Evolutionary conservation across 1,140 invertebrate genomes (phyloP), one percentile per base, ranked within the genome.

Genomic region (Heliothis virescens): DNA sequence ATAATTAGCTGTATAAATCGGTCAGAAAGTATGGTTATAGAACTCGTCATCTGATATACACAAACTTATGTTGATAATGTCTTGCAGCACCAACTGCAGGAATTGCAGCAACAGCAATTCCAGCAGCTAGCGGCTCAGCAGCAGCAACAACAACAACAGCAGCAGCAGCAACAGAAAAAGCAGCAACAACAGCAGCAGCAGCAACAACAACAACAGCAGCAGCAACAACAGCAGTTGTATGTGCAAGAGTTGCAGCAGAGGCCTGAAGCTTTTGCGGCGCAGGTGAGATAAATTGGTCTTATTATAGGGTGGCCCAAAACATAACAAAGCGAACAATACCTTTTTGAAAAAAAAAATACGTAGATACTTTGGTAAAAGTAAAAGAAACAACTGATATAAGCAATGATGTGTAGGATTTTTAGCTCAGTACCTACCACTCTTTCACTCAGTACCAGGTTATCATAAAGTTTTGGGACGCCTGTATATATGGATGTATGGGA

Each of bases 21-120:
- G 34, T 41, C 1, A 41, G 9, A 21, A 47, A 47, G 16, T 67
- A 48, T 67, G 2, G 63, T 47, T 65, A 18, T 65, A 41, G 10
- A 18, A 18, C 10, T 4, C 0, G n/a, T 63, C 13, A 18, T 21
- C 18, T 12, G 21, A 18, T 16, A 18, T 10, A 50, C 48, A 73
- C 29, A 15, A 73, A 73, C 26, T 73, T 48, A 74, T 16, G 34
- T 60, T 13, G 4, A 12, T 3, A 2, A 13, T 21, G 1, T 15
- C 60, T 74, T 41, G 48, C 85, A 90, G 82, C 86, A 90, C 26
- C 90, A 89, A 72, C 90, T 91, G 59, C 89, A 91, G 63, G 87
- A 91, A 75, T 89, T 89, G 74, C 92, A 89, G 63, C 89, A 91
- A 79, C 75, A 95, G 71, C 95, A 95, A 80, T 90, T 95, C 87